phyloP scores from a whole-genome alignment of 2,113 vertebrate species.

The Aythya baeri region DNA sequence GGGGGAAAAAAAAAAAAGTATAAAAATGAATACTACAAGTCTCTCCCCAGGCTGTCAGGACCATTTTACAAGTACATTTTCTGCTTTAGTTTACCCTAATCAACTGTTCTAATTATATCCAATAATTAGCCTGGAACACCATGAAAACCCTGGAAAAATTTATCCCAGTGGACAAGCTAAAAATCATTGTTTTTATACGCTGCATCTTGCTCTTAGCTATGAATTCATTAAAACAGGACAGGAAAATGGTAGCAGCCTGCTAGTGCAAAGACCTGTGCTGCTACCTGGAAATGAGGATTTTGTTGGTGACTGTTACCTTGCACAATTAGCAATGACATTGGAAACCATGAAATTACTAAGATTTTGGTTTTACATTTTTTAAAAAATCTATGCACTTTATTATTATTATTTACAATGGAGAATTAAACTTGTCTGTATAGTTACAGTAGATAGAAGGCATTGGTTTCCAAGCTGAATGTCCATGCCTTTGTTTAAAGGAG shows the following conservation, averaged over 20 bases:
- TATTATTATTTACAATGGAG: neutral
- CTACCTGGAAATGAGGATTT: neutral
- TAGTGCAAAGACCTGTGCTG: neutral
- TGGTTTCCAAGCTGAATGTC: neutral
- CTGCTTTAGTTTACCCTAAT: constrained; percentile 17
- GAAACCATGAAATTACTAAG: neutral
- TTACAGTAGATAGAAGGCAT: neutral
- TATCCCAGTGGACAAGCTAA: neutral
- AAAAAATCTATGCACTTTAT: neutral
- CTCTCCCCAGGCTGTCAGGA: neutral
- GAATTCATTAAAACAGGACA: constrained; percentile 23
- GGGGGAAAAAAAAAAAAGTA: neutral
- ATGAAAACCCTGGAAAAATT: constrained; percentile 37
- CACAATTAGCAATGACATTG: neutral
- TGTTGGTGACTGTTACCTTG: neutral
- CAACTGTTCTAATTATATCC: constrained; percentile 44
- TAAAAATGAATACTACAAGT: neutral
- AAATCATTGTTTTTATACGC: constrained; percentile 30
- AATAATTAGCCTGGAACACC: constrained; percentile 51
- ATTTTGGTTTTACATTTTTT: neutral
- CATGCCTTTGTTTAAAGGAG: neutral
- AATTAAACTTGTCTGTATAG: neutral
- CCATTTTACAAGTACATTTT: neutral
- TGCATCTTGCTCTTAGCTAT: constrained; percentile 16
- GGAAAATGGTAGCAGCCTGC: neutral